Conservation (phyloP, 2,797 vertebrate species). For the Danio aesculapii region DNA sequence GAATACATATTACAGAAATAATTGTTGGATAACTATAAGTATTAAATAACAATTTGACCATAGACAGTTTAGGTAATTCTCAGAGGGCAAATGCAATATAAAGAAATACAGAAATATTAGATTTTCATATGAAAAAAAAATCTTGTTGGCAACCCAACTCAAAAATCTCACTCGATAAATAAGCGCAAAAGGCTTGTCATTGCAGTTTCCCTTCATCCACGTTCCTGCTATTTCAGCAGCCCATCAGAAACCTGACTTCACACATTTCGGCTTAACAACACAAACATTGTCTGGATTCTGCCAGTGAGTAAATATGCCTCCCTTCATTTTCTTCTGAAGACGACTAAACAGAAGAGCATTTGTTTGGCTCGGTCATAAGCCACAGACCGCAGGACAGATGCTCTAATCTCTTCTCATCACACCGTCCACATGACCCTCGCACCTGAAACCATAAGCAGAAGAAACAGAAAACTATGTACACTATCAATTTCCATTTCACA, state of each 20-base stretch:
- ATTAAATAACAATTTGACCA: background rate
- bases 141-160: background rate
- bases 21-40: background rate
- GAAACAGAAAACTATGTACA: background rate
- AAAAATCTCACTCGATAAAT: constrained; percentile 50
- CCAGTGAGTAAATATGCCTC: constrained; percentile 41
- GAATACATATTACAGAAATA: background rate
- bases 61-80: background rate
- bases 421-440: constrained; percentile 16
- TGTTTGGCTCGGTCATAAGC: constrained; percentile 24
- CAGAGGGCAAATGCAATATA: background rate
- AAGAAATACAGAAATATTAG: rapidly evolving
- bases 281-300: background rate
- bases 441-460: constrained; percentile 34
- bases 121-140: background rate
- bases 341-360: constrained; percentile 31
- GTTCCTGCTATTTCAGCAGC: constrained; percentile 50
- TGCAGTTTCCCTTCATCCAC: constrained; percentile 57
- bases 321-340: constrained; percentile 22
- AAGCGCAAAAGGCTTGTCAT: constrained; percentile 39
- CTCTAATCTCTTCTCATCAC: background rate
- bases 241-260: constrained; percentile 43
- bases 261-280: constrained; percentile 37
- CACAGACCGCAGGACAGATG: background rate
- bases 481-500: constrained; percentile 2